Evolutionary conservation across 2,797 vertebrate genomes (phyloP), one percentile per base, ranked within the genome.

Genomic region (Syngnathus rostellatus): DNA sequence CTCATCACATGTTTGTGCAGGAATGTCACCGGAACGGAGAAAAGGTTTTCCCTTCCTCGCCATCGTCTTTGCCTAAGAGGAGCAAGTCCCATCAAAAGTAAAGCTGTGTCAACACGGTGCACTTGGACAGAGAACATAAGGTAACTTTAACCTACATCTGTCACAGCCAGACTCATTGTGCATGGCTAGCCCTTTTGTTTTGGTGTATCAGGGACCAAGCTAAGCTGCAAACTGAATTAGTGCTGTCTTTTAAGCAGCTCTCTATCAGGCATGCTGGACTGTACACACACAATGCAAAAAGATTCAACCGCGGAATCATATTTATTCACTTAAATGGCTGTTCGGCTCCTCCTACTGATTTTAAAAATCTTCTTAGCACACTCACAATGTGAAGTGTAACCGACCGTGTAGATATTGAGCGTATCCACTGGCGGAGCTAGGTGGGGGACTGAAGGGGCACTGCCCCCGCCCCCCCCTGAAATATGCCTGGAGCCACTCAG

Each of bases 141-240:
- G 73, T 78, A 82, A 82, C 80, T 81, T 76, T 80, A 85, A 77
- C 77, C 79, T 73, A 81, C 79, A 84, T 83, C 83, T 63, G 71
- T 85, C 85, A 83, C 81, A 84, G 83, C 71, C 8, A 73, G 70
- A 58, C 72, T 78, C 77, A 67, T 70, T 85, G 80, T 79, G 80
- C 80, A 75, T 77, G 77, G 82, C 72, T 82, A 80, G 73, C 59
- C 64, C 83, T 76, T 85, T 88, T 85, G 86, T 87, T 86, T 86
- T 84, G 68, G 77, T 75, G 78, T 83, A 85, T 85, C 80, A 79
- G 78, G 21, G 81, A 81, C 75, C 74, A 40, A 68, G 72, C 75
- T 83, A 84, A 86, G 77, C 81, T 77, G 77, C 82, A 81, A 85
- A 79, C 86, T 88, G 78, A 86, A 87, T 86, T 86, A 87, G 76